Base-by-base conservation (phyloP, 1,140 invertebrate genomes). In the Eufriesea mexicana region DNA sequence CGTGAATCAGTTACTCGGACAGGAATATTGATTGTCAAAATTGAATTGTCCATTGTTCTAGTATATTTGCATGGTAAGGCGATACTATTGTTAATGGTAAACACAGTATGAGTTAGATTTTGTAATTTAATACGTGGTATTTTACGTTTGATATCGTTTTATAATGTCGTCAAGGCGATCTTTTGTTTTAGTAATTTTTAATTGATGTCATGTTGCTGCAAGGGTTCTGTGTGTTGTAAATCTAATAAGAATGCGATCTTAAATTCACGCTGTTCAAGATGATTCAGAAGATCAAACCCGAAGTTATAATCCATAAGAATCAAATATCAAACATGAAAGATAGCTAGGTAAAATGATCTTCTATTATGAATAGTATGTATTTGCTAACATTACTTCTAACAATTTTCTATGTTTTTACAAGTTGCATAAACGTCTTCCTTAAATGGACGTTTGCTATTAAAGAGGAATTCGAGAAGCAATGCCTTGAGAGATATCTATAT, bases 1-100 rank as follows among this genome's bases (percentile, higher is more conserved):
- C 88, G 89, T 89, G 86, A 89, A 86, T 73, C 49, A 70, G 55
- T 78, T 75, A 57, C 20, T 81, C 45, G 62, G 20, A 61, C 57
- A 67, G n/a, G 23, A 25, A 84, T 71, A 45, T 62, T 59, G 35
- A 76, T 67, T 45, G 54, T 51, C 51, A 75, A 75, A 49, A 54
- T 75, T 81, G 35, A 14, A 75, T 66, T 45, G 18, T 18, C 5
- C 25, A 67, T 23, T 10, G 20, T 73, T 64, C 42, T 6, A 23
- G 18, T 16, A 54, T 75, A 23, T 23, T 9, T 20, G 18, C 23
- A 49, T 8, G 9, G 54, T 18, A 20, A 42, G 8, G 8, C 35
- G 23, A 71, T 45, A 47, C 25, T 55, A 59, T 73, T 54, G 20
- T 25, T 55, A n/a, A 20, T 16, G 20, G 2, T 23, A n/a, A 20